These are phyloP conservation scores for Orchesella flavescens DNA, from an alignment of 2,888 invertebrate species.

Conservation along the genomic window DNA sequence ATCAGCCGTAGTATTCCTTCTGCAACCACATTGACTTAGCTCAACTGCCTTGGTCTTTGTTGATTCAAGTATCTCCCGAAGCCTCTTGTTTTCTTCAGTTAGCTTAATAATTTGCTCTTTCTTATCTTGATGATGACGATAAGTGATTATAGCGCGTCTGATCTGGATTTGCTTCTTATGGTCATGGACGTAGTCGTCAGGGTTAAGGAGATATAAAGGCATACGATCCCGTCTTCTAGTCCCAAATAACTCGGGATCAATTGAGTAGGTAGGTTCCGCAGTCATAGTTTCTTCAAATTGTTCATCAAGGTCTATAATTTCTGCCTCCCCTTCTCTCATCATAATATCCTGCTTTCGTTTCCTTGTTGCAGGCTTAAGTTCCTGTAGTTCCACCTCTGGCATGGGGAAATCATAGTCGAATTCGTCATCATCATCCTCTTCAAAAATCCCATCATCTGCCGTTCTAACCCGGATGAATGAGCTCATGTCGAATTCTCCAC, in stretches of 20 bases:
- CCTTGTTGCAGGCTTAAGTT: background rate
- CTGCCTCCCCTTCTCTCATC: background rate
- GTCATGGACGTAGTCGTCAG: constrained; percentile 55
- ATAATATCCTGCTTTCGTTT: constrained; percentile 44
- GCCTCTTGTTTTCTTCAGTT: constrained; percentile 50
- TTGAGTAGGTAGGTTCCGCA: background rate
- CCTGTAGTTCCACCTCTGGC: constrained; percentile 24
- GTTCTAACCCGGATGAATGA: constrained; percentile 39
- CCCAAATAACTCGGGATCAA: constrained; percentile 4
- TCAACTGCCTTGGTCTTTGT: constrained; percentile 19
- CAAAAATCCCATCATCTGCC: constrained; percentile 50
- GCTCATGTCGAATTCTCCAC: background rate
- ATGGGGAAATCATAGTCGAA: constrained; percentile 32
- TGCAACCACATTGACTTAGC: constrained; percentile 42
- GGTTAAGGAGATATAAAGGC: constrained; percentile 58
- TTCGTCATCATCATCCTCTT: constrained; percentile 31
- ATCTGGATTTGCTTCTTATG: constrained; percentile 60
- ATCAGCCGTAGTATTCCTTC: constrained; percentile 20
- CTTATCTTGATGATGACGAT: constrained; percentile 61
- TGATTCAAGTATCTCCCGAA: background rate
- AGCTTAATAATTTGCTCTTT: constrained; percentile 48
- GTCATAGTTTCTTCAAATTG: background rate
- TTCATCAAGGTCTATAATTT: constrained; percentile 12
- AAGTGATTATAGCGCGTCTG: constrained; percentile 56
- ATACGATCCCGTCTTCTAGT: constrained; percentile 34